phyloP scores from a whole-genome alignment of 2,888 invertebrate genomes.

The Campoplex capitator region DNA sequence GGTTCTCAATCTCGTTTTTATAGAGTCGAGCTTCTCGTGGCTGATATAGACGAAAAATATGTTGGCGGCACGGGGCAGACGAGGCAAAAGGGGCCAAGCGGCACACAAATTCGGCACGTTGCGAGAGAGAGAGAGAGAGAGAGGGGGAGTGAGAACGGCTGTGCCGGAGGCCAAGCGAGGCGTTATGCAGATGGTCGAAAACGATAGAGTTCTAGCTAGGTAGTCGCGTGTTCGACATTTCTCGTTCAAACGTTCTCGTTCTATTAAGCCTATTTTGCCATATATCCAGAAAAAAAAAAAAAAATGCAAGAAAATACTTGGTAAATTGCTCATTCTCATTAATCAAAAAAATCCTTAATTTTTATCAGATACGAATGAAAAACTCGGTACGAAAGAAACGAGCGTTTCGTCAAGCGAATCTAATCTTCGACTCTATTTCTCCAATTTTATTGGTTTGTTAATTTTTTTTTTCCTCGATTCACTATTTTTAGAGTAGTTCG shows the following conservation, averaged over 20 bases:
- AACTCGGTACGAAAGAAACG: background rate
- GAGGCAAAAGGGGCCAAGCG: slow-evolving; percentile 58
- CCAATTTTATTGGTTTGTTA: background rate
- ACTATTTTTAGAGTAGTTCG: no score
- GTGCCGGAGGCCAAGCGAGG: slow-evolving; percentile 63
- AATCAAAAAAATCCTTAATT: background rate
- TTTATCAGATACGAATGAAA: background rate
- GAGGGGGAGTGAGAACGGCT: slow-evolving; percentile 59
- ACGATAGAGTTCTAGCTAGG: slow-evolving; percentile 64
- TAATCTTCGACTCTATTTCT: background rate
- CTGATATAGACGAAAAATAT: slow-evolving; percentile 59
- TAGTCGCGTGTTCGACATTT: slow-evolving; percentile 64
- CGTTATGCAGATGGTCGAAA: slow-evolving; percentile 69
- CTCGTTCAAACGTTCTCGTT: slow-evolving; percentile 46
- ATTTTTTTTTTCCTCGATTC: background rate
- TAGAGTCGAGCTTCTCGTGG: slow-evolving; percentile 46
- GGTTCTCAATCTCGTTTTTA: slow-evolving; percentile 69
- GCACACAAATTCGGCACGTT: slow-evolving; percentile 52
- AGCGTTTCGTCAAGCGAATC: background rate
- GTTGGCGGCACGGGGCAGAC: slow-evolving; percentile 61
- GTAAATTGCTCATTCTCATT: background rate
- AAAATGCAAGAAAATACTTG: background rate
- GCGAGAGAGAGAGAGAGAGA: slow-evolving; percentile 36
- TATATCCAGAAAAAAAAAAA: slow-evolving; percentile 19
- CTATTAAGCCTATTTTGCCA: slow-evolving; percentile 29